Base-by-base conservation (phyloP, 2,797 vertebrate genomes). In the Myripristis murdjan region DNA sequence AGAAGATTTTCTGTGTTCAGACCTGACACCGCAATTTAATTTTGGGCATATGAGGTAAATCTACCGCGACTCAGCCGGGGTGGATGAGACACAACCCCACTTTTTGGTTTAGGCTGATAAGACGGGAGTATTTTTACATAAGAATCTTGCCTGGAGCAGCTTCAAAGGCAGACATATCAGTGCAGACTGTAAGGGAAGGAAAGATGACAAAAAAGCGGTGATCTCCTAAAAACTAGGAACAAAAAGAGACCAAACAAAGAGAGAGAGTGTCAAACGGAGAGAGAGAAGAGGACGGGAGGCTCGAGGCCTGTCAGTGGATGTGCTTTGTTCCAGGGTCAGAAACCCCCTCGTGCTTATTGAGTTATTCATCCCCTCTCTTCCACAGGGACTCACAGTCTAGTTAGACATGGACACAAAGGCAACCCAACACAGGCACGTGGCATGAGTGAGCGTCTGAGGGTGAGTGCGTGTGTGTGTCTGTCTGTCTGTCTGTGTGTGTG, bases 291-390 rank as follows among this genome's bases (percentile, higher is more conserved):
- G 2, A 46, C 4, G 43, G 52, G 48, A 2, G 46, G 35, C 11
- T 15, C 48, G 48, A 56, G 52, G 63, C 16, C 55, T 43, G 70
- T 65, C 72, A 43, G 64, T 4, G n/a, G 55, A 75, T 4, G 11
- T 23, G 57, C 72, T 74, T 77, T 73, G 67, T 85, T 61, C 67
- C 24, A 0, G 60, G 72, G 78, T 79, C 69, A 69, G 68, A 73
- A 70, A 67, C 49, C 76, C 65, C 58, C 26, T 54, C 22, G 18
- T 64, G 55, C 51, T 67, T 35, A 64, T 79, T 59, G 64, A 78
- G 77, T 80, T 73, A 71, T 70, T 73, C 66, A 26, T 60, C 41
- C 62, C 8, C 47, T 5, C 46, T 47, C 53, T 2, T 70, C 75
- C 75, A 37, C 46, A 2, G 77, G 77, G 79, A 62, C 15, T 22